Evolutionary conservation across 2,113 vertebrate species (phyloP).

Genomic region (Amazona guildingii): DNA sequence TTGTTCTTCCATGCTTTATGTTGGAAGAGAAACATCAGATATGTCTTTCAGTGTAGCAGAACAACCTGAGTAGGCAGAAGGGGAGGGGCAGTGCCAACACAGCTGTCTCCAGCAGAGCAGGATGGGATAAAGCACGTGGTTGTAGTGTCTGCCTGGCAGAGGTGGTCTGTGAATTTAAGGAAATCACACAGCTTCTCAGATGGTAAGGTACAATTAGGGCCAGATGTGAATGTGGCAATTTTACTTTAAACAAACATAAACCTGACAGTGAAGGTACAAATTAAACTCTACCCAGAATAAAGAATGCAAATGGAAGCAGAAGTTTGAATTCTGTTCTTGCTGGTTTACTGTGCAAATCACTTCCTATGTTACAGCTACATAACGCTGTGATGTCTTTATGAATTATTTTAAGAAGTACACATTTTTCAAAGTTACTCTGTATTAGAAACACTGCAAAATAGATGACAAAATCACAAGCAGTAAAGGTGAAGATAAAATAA

Average conservation of each 20-base stretch:
- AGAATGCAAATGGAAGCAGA: not conserved
- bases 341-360: not conserved
- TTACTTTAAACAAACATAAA: not conserved
- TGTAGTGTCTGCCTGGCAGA: not conserved
- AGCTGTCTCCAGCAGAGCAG: not conserved
- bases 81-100: not conserved
- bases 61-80: not conserved
- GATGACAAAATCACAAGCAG: not conserved
- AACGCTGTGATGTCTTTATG: not conserved
- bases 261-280: not conserved
- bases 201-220: not conserved
- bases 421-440: not conserved
- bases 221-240: not conserved
- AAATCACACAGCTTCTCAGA: not conserved
- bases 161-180: not conserved
- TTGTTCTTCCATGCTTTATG: not conserved
- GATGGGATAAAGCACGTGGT: not conserved
- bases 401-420: not conserved
- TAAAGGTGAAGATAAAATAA: not conserved
- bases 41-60: not conserved
- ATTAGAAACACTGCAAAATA: not conserved
- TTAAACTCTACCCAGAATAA: not conserved
- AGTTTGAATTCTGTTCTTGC: not conserved
- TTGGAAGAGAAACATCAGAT: not conserved
- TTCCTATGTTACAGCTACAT: rapidly evolving